Evolutionary conservation across 30 jellyfish, hydroid and myxozoan species (phyloP).

Genomic region (Mastigias papua): DNA sequence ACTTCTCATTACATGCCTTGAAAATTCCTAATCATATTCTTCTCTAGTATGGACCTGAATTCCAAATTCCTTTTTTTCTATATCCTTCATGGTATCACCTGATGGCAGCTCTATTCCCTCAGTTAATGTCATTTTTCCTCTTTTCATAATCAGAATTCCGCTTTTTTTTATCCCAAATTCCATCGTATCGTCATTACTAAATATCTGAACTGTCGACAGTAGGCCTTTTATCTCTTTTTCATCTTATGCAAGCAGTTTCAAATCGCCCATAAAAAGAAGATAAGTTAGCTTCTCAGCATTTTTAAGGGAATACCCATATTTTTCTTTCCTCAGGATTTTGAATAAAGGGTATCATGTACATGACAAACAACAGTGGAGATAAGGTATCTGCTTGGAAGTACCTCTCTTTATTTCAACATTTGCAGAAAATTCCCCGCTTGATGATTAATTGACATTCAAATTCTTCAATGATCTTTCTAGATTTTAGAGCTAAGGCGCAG

Average conservation of each 20-base stretch:
- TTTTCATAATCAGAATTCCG: conserved; percentile 15
- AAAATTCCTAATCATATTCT: conserved; percentile 16
- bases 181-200: conserved; percentile 6
- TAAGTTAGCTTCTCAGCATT: conserved; percentile 8
- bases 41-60: neutral
- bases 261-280: conserved; percentile 27
- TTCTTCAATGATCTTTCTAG: neutral
- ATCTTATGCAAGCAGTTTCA: conserved; percentile 16
- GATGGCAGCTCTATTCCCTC: neutral
- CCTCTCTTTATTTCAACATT: conserved; percentile 14
- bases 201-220: conserved; percentile 14
- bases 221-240: conserved; percentile 9
- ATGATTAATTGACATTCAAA: neutral
- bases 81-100: neutral
- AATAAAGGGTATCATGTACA: conserved; percentile 27
- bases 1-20: conserved; percentile 40
- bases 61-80: conserved; percentile 8
- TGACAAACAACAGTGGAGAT: conserved; percentile 31
- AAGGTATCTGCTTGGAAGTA: conserved; percentile 29
- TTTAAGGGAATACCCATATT: conserved; percentile 2
- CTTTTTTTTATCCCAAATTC: conserved; percentile 20
- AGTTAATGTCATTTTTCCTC: conserved; percentile 26
- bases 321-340: conserved; percentile 41
- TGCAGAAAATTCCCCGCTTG: conserved; percentile 10
- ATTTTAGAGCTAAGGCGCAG: too few species aligned